Evolutionary conservation across 2,113 vertebrate species (phyloP), one percentile per base, ranked within the genome.

Genomic region (Toxostoma redivivum): DNA sequence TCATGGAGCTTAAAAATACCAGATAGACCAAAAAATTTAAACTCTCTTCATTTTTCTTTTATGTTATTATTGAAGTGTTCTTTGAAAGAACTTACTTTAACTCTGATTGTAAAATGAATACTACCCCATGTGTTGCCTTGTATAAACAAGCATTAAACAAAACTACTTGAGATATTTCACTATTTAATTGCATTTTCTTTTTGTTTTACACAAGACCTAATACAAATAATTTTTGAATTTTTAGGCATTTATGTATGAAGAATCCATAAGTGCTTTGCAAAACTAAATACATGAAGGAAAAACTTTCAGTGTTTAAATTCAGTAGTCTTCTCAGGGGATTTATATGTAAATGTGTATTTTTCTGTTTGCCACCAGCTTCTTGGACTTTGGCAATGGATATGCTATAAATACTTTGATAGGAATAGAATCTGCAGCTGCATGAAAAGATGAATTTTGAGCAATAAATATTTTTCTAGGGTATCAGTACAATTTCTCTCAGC

Each of bases 341-440:
- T 81, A 48, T 86, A 42, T 66, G 65, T 48, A 83, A 93, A 54
- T 1, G 5, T 15, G 15, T 15, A 33, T 85, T 83, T 89, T 94
- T 78, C 56, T 67, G 13, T 47, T 67, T 86, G 81, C 42, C 35
- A 74, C 21, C 45, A 9, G 33, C 71, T 82, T 86, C 57, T 82
- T 60, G 42, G 44, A 76, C n/a, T 57, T 81, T n/a, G 48, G 47
- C 51, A 50, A 60, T 71, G 69, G 35, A 25, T 78, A 25, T 37
- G 18, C 48, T 74, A 85, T 60, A 94, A 94, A 93, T 90, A 81
- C 51, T 74, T 71, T 7, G 9, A 84, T 78, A 64, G 53, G 69
- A 95, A 95, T 69, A 90, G 85, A 82, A 82, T 72, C 53, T 44
- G 37, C 90, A 97, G 92, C 85, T 92, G 78, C 65, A 71, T 7